Evolutionary conservation across 1,140 invertebrate species (phyloP).

Genomic region (Portunus trituberculatus): DNA sequence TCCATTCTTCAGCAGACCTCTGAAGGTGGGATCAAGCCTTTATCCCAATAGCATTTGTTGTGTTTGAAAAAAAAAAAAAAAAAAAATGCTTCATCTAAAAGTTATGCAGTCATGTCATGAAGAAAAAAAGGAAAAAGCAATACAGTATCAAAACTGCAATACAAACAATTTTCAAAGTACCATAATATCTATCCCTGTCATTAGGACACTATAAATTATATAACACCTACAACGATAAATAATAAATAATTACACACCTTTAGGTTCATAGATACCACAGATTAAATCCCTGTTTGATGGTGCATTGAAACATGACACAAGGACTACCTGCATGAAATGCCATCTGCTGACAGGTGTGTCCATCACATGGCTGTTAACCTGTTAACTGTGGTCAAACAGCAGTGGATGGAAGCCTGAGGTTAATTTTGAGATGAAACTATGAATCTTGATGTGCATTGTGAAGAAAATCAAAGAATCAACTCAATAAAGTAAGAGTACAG

Average conservation of each 20-base stretch:
- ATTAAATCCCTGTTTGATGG: neutral
- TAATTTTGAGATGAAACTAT: neutral
- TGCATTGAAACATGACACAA: neutral
- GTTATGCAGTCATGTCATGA: neutral
- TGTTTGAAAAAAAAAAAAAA: neutral
- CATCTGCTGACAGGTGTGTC: neutral
- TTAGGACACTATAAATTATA: neutral
- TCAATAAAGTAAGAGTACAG: too few species aligned
- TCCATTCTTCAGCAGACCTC: neutral
- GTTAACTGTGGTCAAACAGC: neutral
- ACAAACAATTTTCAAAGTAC: neutral
- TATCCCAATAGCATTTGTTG: neutral
- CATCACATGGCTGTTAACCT: neutral
- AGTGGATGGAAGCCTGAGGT: neutral
- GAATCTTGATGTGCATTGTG: neutral
- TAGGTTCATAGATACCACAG: neutral
- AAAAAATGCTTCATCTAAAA: neutral
- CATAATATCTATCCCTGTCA: neutral
- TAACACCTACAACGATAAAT: neutral
- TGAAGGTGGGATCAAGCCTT: neutral
- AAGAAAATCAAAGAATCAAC: neutral
- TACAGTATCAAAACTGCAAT: neutral
- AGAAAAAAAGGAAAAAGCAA: neutral
- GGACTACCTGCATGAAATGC: too few species aligned
- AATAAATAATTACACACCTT: neutral